Base-by-base conservation (phyloP, 2,113 vertebrate genomes). In the Sialia sialis region DNA sequence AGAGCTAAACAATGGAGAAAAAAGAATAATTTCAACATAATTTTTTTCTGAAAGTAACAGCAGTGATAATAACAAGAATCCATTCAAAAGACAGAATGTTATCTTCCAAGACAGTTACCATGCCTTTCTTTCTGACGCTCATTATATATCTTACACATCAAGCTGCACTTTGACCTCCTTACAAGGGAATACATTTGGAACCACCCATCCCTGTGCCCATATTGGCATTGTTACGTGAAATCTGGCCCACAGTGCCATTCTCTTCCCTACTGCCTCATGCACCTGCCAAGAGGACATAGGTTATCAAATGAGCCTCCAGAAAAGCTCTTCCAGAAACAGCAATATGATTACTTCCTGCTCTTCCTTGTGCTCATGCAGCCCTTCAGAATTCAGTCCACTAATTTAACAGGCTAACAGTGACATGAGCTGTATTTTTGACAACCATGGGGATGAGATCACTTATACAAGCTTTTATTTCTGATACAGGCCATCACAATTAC, bases 41-140 rank as follows among this genome's bases (percentile, higher is more conserved):
- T 39, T 43, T 87, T 90, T 70, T 72, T 2, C 63, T 48, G 85
- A 81, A 96, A 81, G 56, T 74, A 80, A 88, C 72, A 83, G 59
- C 3, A 7, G 72, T n/a, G 25, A 77, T 85, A 95, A 54, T 66
- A 94, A 79, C 74, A 94, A 89, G 62, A 85, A 84, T 32, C 48
- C 87, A 84, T 69, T 94, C 77, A 89, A 92, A 76, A 87, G 69
- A 72, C 89, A 92, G 66, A 92, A 89, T 84, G 66, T 89, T 96
- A 93, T 95, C 95, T 93, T 88, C 59, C 90, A 93, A 44, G 36
- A 74, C 90, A 93, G 90, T 86, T 88, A 96, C 67, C 87, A 41
- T 16, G 68, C 56, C 56, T 83, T 87, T 89, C 76, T 92, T 81
- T 91, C 70, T 83, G 55, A 68, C 0, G 0, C 36, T 84, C 34